These are phyloP conservation scores for Xanthia icteritia DNA, from an alignment of 2,888 invertebrate genomes.

Conservation along the genomic window DNA sequence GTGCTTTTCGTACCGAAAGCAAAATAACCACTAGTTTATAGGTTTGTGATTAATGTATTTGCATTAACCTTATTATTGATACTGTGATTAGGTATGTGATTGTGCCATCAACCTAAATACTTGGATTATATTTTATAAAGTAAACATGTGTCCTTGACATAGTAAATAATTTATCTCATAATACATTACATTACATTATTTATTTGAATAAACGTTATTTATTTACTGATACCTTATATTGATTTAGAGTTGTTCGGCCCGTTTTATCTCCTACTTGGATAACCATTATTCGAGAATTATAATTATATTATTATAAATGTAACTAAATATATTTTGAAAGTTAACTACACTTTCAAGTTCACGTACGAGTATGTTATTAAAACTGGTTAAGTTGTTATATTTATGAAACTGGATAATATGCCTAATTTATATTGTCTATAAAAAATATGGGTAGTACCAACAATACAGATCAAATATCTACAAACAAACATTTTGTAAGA, in stretches of 20 bases:
- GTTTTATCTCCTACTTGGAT: background rate
- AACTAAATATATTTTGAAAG: too few relatives aligned
- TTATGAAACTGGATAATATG: background rate
- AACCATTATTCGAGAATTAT: too few relatives aligned
- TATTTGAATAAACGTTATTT: slow-evolving; percentile 4
- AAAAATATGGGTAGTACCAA: background rate
- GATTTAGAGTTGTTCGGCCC: background rate
- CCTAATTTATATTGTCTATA: background rate
- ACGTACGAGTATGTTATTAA: background rate
- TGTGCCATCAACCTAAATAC: slow-evolving; percentile 46
- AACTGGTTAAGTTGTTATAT: background rate
- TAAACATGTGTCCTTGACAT: slow-evolving; percentile 11
- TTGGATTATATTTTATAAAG: slow-evolving; percentile 13
- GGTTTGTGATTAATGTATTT: background rate
- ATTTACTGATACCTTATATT: background rate
- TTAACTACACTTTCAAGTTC: background rate
- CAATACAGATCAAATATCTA: background rate
- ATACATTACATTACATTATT: slow-evolving; percentile 1
- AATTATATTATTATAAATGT: too few relatives aligned
- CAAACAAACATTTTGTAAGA: background rate
- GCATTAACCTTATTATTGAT: slow-evolving; percentile 47
- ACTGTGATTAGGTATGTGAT: slow-evolving; percentile 18
- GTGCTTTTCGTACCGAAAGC: background rate
- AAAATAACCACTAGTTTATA: background rate
- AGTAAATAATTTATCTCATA: background rate